These are phyloP conservation scores for Holocentrus rufus DNA, from an alignment of 2,797 vertebrate species.

Conservation along the genomic window DNA sequence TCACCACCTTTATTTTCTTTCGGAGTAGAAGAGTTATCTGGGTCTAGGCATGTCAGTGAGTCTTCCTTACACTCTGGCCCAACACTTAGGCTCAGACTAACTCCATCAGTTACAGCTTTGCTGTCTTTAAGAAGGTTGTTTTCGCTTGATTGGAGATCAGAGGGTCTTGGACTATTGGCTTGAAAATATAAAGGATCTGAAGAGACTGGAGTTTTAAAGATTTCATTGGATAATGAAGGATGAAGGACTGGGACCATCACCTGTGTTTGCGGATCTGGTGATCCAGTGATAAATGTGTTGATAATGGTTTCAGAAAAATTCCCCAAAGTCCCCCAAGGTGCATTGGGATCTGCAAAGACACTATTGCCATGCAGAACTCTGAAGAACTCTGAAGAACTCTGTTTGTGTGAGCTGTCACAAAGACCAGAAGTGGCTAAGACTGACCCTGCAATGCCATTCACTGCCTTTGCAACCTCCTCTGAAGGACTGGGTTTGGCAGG, in stretches of 20 bases:
- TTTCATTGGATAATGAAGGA: neutral
- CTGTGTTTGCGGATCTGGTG: neutral
- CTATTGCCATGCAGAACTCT: neutral
- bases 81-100: neutral
- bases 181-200: too few relatives aligned
- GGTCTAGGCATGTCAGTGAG: slow-evolving; percentile 1
- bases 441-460: neutral
- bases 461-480: neutral
- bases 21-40: neutral
- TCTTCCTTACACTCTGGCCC: too few relatives aligned
- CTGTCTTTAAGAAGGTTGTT: too few relatives aligned
- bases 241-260: neutral
- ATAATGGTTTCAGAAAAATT: neutral
- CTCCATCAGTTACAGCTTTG: neutral
- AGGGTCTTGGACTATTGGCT: neutral
- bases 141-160: neutral
- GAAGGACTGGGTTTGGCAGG: neutral
- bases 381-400: too few relatives aligned
- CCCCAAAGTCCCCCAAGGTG: neutral
- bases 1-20: neutral
- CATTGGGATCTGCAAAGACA: neutral
- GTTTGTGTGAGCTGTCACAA: slow-evolving; percentile 8
- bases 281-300: neutral
- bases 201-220: neutral
- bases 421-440: neutral